A percentile compares a stretch with the other conserved stretches of the same genome.
Conservation (phyloP, 1,140 invertebrate genomes). For the Chelonus insularis region DNA sequence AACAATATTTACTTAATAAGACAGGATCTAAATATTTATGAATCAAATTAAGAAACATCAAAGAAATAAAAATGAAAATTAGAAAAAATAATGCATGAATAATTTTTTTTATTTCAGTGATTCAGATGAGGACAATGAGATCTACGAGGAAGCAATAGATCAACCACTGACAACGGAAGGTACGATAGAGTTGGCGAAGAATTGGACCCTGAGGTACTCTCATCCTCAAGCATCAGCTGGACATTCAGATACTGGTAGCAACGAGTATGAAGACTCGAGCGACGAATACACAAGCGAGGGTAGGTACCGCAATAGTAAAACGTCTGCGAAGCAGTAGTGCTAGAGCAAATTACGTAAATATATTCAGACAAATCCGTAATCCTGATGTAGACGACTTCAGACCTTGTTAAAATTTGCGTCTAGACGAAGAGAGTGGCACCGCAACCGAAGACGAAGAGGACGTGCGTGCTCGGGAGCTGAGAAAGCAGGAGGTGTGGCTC, state of each 20-base stretch:
- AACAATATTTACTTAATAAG: no score
- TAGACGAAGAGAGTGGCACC: slow-evolving; percentile 72
- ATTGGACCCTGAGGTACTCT: slow-evolving; percentile 65
- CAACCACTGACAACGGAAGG: slow-evolving; percentile 68
- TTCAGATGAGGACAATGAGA: slow-evolving; percentile 66
- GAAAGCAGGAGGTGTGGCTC: slow-evolving; percentile 70
- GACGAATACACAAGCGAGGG: slow-evolving; percentile 70
- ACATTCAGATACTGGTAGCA: slow-evolving; percentile 58
- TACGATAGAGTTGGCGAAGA: slow-evolving; percentile 67
- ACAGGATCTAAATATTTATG: no score
- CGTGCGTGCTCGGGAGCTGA: slow-evolving; percentile 66
- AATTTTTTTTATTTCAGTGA: slow-evolving; percentile 50
- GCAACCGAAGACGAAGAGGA: slow-evolving; percentile 76
- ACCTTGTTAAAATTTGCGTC: slow-evolving; percentile 43
- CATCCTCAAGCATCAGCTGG: slow-evolving; percentile 48
- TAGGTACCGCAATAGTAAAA: slow-evolving; percentile 41
- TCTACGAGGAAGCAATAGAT: slow-evolving; percentile 66
- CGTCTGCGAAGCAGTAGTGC: slow-evolving; percentile 15
- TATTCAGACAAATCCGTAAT: slow-evolving; percentile 35
- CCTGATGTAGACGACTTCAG: slow-evolving; percentile 50
- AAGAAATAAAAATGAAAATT: no score
- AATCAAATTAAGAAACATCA: slow-evolving; percentile 14
- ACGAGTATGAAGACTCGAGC: slow-evolving; percentile 65
- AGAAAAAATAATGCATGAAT: no score
- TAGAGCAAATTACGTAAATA: slow-evolving; percentile 38